Evolutionary conservation across 2,888 invertebrate genomes (phyloP).

Genomic region (Aleiodes alternator): DNA sequence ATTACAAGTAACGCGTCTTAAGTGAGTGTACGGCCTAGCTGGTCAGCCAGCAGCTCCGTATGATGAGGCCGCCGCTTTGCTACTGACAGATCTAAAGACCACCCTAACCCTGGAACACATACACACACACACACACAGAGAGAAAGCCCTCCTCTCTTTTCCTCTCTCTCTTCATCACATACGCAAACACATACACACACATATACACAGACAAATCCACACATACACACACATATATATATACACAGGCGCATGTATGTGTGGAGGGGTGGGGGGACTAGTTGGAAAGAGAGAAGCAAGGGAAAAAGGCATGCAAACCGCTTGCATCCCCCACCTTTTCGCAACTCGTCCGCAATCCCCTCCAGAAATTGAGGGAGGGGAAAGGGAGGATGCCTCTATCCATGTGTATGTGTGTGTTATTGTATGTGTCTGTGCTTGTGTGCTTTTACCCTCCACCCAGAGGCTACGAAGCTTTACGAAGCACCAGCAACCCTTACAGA

Average conservation of each 20-base stretch:
- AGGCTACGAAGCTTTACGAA: conserved; percentile 70
- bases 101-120: conserved; percentile 73
- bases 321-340: conserved; percentile 9
- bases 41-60: conserved; percentile 74
- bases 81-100: conserved; percentile 73
- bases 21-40: conserved; percentile 70
- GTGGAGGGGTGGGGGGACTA: background rate
- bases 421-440: no score
- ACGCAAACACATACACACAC: conserved; percentile 48
- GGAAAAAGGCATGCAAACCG: conserved; percentile 28
- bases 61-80: conserved; percentile 76
- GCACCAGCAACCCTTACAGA: conserved; percentile 48
- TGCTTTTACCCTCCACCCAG: conserved; percentile 59
- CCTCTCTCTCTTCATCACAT: conserved; percentile 53
- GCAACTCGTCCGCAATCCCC: background rate
- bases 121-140: conserved; percentile 37
- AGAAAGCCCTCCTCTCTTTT: conserved; percentile 54
- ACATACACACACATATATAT: no score
- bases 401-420: no score
- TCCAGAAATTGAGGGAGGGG: background rate
- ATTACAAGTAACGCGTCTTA: conserved; percentile 74
- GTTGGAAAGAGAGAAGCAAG: background rate
- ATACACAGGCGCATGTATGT: no score
- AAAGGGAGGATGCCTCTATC: no score
- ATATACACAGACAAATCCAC: no score